Percentiles rank a stretch among this genome's conserved stretches.
Evolutionary conservation across 2,888 invertebrate genomes (phyloP).

Genomic region (Andrena hattorfiana): DNA sequence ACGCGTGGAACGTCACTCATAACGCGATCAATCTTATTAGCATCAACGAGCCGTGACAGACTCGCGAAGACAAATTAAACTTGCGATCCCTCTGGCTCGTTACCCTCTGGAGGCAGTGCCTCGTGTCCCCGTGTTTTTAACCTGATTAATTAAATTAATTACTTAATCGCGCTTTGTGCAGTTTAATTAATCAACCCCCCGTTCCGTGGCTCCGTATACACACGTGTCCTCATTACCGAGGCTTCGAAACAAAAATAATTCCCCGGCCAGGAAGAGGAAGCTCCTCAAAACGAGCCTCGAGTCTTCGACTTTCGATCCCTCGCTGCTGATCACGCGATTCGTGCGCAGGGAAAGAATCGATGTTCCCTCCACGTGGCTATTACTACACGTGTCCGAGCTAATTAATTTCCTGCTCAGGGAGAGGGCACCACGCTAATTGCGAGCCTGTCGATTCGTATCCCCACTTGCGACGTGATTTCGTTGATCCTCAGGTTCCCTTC

Average conservation of each 20-base stretch:
- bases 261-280: not conserved
- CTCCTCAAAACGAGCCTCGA: too few relatives aligned
- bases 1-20: too few relatives aligned
- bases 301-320: not conserved
- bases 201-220: not conserved
- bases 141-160: slow-evolving; percentile 40
- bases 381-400: slow-evolving; percentile 28
- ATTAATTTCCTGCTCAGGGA: slow-evolving; percentile 30
- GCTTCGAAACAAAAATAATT: slow-evolving; percentile 13
- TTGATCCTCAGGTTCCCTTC: not conserved
- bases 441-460: slow-evolving; percentile 10
- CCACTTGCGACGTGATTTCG: not conserved
- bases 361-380: not conserved
- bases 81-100: not conserved
- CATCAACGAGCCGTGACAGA: too few relatives aligned
- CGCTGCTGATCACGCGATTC: slow-evolving; percentile 3
- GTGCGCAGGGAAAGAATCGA: slow-evolving; percentile 28
- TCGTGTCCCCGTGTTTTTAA: slow-evolving; percentile 9
- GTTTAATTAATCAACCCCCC: slow-evolving; percentile 41
- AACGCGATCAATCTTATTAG: too few relatives aligned
- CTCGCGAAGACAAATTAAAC: not conserved
- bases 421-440: slow-evolving; percentile 25
- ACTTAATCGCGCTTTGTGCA: slow-evolving; percentile 14
- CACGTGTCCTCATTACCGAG: slow-evolving; percentile 2
- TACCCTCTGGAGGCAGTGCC: not conserved